Evolutionary conservation across 2,888 invertebrate genomes (phyloP).

Genomic region (Lycia hirtaria): DNA sequence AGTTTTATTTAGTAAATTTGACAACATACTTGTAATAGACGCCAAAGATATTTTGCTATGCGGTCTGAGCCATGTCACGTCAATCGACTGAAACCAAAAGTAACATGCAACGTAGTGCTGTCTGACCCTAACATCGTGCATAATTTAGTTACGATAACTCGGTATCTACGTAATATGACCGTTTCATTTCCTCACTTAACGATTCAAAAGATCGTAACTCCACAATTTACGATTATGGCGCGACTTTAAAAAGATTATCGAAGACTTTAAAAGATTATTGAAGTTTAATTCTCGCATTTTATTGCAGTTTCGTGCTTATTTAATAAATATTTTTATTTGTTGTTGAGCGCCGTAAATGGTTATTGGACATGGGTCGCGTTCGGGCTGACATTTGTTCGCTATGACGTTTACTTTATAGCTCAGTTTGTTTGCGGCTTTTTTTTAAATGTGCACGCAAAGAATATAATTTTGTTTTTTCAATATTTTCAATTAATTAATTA

Average conservation of each 20-base stretch:
- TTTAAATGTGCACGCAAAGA: slow-evolving; percentile 4
- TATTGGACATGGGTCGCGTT: slow-evolving; percentile 46
- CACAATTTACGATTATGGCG: slow-evolving; percentile 70
- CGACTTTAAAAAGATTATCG: slow-evolving; percentile 65
- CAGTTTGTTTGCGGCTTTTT: slow-evolving; percentile 21
- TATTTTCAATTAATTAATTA: background rate
- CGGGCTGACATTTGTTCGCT: slow-evolving; percentile 15
- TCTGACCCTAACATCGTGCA: slow-evolving; percentile 16
- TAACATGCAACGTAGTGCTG: background rate
- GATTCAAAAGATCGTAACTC: slow-evolving; percentile 56
- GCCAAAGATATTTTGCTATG: background rate
- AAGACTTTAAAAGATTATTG: slow-evolving; percentile 66
- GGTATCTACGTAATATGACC: slow-evolving; percentile 56
- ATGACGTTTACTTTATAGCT: background rate
- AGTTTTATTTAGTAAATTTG: too few species aligned
- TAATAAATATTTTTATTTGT: slow-evolving; percentile 52
- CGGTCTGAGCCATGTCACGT: background rate
- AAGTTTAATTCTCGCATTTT: slow-evolving; percentile 69
- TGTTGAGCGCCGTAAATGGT: slow-evolving; percentile 51
- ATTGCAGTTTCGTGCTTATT: slow-evolving; percentile 68
- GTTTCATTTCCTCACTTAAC: slow-evolving; percentile 52
- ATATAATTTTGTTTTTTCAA: background rate
- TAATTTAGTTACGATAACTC: slow-evolving; percentile 47
- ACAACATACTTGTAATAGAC: too few species aligned
- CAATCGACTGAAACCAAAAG: background rate